Base-by-base conservation (phyloP, 2,113 vertebrate species). In the Hyperopisus bebe region DNA sequence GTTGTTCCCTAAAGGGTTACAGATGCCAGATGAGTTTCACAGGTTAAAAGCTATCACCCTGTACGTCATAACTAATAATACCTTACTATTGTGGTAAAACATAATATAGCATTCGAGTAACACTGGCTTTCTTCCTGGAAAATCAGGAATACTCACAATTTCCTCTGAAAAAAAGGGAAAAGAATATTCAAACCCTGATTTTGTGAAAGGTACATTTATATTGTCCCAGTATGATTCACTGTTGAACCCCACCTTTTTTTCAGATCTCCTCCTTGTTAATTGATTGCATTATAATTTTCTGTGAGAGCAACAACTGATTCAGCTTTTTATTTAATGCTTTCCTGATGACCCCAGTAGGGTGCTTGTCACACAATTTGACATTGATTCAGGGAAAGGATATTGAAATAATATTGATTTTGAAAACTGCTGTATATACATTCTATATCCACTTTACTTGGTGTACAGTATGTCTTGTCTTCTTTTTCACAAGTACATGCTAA, bases 51-150 rank as follows among this genome's bases (percentile, higher is more conserved):
- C 51, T 9, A 89, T 50, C n/a, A 91, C 92, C 92, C 92, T 92
- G 93, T 94, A 92, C 93, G 89, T 80, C 88, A 86, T 92, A 39
- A 91, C 91, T 90, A 92, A 89, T 88, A 51, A 88, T 88, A 89
- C 89, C 92, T 89, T 92, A 85, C 91, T 91, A 91, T 91, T 90
- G 90, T 91, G 92, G 92, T 93, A 93, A 94, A 93, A 92, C 91
- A 93, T 82, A 90, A 93, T 87, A 92, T 39, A 89, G 77, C 93
- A 88, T 91, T 93, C 89, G 89, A 92, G 90, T 90, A 91, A 88
- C 92, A 87, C 91, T 94, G 95, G 93, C 93, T 93, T 53, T 35
- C 86, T 92, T 93, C 92, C 94, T 93, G 92, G 94, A 95, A 95
- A 94, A 91, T 92, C 89, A 90, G 90, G 90, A 91, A 93, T 89